phyloP scores from a whole-genome alignment of 2,797 vertebrate species.

The Anabacerthia variegaticeps region DNA sequence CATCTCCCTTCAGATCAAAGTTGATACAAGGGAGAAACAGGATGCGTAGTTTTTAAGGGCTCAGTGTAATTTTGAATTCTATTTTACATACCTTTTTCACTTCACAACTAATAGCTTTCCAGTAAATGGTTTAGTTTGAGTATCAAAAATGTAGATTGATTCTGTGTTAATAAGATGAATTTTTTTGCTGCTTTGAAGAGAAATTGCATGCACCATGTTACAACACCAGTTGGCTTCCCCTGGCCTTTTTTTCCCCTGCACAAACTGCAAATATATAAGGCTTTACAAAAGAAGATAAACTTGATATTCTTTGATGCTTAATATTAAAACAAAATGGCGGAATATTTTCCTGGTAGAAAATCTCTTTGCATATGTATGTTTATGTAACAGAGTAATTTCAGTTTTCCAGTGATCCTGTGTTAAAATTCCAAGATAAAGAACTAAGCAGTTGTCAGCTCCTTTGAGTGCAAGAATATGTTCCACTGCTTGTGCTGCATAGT shows the following conservation, averaged over 20 bases:
- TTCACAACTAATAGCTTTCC: neutral
- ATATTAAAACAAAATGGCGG: neutral
- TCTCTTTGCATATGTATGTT: neutral
- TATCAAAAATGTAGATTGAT: neutral
- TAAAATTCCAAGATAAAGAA: neutral
- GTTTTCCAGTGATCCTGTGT: neutral
- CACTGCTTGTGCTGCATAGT: neutral
- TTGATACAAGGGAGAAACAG: neutral
- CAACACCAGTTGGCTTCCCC: neutral
- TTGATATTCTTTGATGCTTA: neutral
- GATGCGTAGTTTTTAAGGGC: neutral
- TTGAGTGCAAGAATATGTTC: neutral
- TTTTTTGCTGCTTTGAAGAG: neutral
- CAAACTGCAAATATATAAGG: neutral
- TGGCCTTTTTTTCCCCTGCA: accelerated
- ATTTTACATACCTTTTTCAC: neutral
- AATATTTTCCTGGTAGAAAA: neutral
- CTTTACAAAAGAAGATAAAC: neutral
- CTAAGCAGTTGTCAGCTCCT: neutral
- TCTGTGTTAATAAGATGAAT: neutral
- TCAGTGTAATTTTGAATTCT: neutral
- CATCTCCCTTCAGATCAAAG: neutral
- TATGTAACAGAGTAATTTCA: neutral
- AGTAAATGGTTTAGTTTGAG: neutral
- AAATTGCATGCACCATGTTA: neutral